phyloP scores from a whole-genome alignment of 1,140 invertebrate genomes.

The Anastatus disparis region DNA sequence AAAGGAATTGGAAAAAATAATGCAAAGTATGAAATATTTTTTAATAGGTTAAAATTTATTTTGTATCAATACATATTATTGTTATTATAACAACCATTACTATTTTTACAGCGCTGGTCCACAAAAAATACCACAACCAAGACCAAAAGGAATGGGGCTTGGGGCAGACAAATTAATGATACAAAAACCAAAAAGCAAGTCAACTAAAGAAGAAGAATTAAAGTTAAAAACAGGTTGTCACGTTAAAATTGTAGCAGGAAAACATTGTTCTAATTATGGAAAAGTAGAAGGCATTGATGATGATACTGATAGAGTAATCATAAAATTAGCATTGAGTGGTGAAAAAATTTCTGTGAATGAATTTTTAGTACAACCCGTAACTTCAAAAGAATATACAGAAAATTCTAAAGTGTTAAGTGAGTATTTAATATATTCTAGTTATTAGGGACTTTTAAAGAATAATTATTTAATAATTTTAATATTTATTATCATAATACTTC shows the following conservation, averaged over 20 bases:
- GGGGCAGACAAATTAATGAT: slow-evolving; percentile 82
- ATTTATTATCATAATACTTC: not conserved
- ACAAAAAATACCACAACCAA: slow-evolving; percentile 70
- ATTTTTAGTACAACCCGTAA: slow-evolving; percentile 79
- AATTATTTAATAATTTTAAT: not conserved
- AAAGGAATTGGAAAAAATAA: slow-evolving; percentile 76
- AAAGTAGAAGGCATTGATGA: slow-evolving; percentile 88
- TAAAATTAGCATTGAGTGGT: slow-evolving; percentile 80
- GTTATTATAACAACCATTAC: slow-evolving; percentile 31
- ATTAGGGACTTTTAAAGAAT: slow-evolving; percentile 53
- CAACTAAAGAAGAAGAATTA: slow-evolving; percentile 71
- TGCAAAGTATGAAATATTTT: slow-evolving; percentile 62
- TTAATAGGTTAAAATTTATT: not conserved
- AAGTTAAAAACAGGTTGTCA: slow-evolving; percentile 75
- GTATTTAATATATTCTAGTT: slow-evolving; percentile 52
- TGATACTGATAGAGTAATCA: slow-evolving; percentile 81
- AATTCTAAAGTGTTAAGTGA: slow-evolving; percentile 85
- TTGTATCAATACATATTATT: not conserved
- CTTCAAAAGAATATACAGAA: slow-evolving; percentile 81
- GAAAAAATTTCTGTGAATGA: slow-evolving; percentile 80
- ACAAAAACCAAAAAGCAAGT: slow-evolving; percentile 64
- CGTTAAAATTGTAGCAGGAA: slow-evolving; percentile 79
- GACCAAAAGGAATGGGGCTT: slow-evolving; percentile 91
- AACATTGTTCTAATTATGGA: slow-evolving; percentile 82
- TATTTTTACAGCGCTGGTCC: slow-evolving; percentile 64